Evolutionary conservation across 2,113 vertebrate genomes (phyloP).

Genomic region (Sarotherodon lohbergeri): DNA sequence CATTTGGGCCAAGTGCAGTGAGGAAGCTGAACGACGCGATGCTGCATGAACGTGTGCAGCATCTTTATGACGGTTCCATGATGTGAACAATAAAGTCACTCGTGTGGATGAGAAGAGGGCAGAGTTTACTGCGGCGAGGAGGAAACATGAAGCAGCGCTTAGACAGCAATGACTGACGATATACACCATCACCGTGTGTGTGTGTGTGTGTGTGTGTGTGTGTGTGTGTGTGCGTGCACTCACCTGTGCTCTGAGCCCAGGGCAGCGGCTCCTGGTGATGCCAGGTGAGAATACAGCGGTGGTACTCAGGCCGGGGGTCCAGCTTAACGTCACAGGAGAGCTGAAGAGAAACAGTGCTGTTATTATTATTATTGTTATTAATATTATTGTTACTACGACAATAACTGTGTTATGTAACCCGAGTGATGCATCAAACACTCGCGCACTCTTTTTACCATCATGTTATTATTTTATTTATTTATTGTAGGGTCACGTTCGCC

Average conservation of each 20-base stretch:
- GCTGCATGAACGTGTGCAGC: accelerated
- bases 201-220: constrained; percentile 32
- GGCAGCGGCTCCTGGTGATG: constrained; percentile 99
- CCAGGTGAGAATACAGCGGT: constrained; percentile 98
- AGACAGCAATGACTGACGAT: background rate
- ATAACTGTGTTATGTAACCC: background rate
- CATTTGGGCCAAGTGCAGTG: background rate
- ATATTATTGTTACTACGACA: background rate
- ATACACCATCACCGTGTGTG: background rate
- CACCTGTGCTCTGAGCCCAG: constrained; percentile 99
- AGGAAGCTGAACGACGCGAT: background rate
- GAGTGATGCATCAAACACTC: background rate
- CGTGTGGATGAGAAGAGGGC: background rate
- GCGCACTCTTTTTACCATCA: too few relatives aligned
- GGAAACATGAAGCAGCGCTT: background rate
- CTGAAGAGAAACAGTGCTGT: constrained; percentile 56
- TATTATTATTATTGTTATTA: too few relatives aligned
- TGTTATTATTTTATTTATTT: too few relatives aligned
- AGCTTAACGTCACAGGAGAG: constrained; percentile 98
- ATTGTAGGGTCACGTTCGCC: too few relatives aligned
- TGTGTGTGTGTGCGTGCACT: constrained; percentile 13
- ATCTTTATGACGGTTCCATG: background rate
- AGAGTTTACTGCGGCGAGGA: background rate
- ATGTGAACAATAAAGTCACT: background rate
- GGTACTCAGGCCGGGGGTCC: constrained; percentile 97